These are phyloP conservation scores for Cyprinodon brontotheroides DNA, from an alignment of 2,113 vertebrate genomes.

Conservation along the genomic window DNA sequence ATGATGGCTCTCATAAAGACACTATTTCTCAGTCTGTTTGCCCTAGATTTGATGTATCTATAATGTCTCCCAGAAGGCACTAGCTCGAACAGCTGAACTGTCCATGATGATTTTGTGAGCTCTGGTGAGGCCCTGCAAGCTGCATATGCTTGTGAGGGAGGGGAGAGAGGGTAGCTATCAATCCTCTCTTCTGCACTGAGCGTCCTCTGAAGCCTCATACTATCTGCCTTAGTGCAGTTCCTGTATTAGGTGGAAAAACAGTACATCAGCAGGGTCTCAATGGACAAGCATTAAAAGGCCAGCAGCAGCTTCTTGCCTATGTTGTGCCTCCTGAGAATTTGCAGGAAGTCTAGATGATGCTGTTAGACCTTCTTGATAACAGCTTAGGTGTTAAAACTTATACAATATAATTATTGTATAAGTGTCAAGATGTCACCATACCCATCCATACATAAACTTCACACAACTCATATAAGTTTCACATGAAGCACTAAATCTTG, in stretches of 20 bases:
- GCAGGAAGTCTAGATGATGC: too few relatives aligned
- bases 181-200: not conserved
- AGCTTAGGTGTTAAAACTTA: not conserved
- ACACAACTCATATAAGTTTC: too few relatives aligned
- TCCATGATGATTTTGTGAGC: not conserved
- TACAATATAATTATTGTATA: too few relatives aligned
- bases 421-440: too few relatives aligned
- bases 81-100: not conserved
- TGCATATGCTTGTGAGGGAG: not conserved
- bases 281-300: not conserved
- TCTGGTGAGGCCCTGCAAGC: not conserved
- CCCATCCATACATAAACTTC: too few relatives aligned
- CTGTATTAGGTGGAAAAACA: not conserved
- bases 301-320: not conserved
- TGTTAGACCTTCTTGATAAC: too few relatives aligned
- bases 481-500: too few relatives aligned
- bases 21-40: not conserved
- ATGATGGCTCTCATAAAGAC: not conserved
- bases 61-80: not conserved
- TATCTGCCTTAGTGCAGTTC: not conserved
- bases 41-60: not conserved
- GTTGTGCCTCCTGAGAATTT: not conserved
- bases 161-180: not conserved
- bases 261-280: not conserved
- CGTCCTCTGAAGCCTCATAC: not conserved